Percentiles rank a stretch among this genome's conserved stretches.
Evolutionary conservation across 2,888 invertebrate species (phyloP).

Genomic region (Euphydryas editha): DNA sequence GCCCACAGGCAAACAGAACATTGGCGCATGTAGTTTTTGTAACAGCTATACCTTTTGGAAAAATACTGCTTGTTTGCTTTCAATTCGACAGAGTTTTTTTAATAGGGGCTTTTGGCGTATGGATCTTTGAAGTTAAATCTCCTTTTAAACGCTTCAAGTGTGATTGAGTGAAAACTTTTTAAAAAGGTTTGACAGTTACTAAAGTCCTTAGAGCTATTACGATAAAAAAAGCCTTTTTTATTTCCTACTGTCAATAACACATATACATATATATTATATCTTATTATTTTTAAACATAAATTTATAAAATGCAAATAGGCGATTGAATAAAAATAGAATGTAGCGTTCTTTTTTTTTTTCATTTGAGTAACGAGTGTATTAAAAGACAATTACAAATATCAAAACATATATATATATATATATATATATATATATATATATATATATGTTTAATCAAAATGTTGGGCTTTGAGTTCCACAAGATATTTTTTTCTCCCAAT

Average conservation of each 20-base stretch:
- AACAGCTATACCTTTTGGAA: slow-evolving; percentile 68
- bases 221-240: background rate
- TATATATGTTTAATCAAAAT: no score
- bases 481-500: no score
- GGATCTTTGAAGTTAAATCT: slow-evolving; percentile 80
- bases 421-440: no score
- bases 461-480: no score
- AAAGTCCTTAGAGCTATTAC: slow-evolving; percentile 17
- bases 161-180: slow-evolving; percentile 75
- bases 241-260: background rate
- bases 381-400: no score
- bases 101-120: slow-evolving; percentile 63
- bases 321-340: no score
- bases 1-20: slow-evolving; percentile 36
- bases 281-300: no score
- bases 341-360: no score
- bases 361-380: no score
- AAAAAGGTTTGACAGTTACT: slow-evolving; percentile 54
- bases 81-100: slow-evolving; percentile 60
- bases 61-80: slow-evolving; percentile 78
- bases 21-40: slow-evolving; percentile 64
- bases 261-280: no score
- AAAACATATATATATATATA: no score
- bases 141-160: slow-evolving; percentile 76
- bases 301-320: no score